A percentile compares a stretch with the other conserved stretches of the same genome.
Conservation (phyloP, 2,113 vertebrate species). For the Peromyscus polionotus region DNA sequence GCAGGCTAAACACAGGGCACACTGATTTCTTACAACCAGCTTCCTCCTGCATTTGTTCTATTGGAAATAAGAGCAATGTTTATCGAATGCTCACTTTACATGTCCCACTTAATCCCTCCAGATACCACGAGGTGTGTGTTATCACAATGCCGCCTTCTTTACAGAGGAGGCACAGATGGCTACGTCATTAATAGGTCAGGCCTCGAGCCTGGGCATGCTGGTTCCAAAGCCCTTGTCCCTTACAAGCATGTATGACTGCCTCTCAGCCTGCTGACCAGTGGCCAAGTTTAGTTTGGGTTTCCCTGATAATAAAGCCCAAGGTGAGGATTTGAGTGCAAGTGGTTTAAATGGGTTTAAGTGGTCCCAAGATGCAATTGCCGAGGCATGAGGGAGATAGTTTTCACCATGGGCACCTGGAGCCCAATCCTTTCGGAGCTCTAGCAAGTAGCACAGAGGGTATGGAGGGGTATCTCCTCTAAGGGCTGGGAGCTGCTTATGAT, state of each 20-base stretch:
- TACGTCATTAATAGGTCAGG: neutral
- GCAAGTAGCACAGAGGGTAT: neutral
- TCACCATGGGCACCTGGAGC: neutral
- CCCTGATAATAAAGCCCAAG: neutral
- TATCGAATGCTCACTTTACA: neutral
- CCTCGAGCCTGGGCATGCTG: neutral
- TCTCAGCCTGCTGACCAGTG: neutral
- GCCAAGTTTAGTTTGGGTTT: neutral
- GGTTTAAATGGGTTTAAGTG: neutral
- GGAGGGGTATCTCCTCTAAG: neutral
- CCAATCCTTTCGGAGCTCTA: neutral
- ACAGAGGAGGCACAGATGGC: conserved; percentile 36
- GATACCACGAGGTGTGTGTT: neutral
- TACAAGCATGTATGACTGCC: neutral
- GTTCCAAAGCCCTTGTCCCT: neutral
- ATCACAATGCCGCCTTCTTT: neutral
- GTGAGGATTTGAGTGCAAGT: neutral
- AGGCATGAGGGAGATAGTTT: neutral
- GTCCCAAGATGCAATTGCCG: neutral
- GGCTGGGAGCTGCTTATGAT: rapidly evolving
- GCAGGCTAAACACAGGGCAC: conserved; percentile 9
- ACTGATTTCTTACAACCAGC: neutral
- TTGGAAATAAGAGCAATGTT: conserved; percentile 13
- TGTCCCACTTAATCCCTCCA: neutral
- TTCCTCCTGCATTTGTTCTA: neutral